Evolutionary conservation across 2,888 invertebrate species (phyloP), one percentile per base, ranked within the genome.

Genomic region (Orthonychiurus folsomi): DNA sequence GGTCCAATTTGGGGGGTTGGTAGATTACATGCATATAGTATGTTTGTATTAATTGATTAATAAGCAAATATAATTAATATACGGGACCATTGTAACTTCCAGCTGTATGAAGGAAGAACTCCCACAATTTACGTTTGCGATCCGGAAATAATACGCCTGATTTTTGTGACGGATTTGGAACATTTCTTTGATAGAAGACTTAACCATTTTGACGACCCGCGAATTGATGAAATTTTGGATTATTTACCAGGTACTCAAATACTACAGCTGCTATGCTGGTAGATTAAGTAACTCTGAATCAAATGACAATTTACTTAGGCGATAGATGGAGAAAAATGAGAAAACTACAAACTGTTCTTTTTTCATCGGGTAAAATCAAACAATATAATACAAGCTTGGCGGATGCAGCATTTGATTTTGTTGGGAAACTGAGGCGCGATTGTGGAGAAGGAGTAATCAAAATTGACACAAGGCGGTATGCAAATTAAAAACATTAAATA

Each of bases 321-420:
- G 63, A 66, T 26, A 70, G 66, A 53, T 70, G 70, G 70, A 66
- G 57, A 50, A 50, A 61, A 21, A 53, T 70, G 63, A 23, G 67
- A 56, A 58, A 60, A 53, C 25, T 66, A 21, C 63, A 66, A 53
- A 65, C 67, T 5, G 50, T 62, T 0, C 55, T 66, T 12, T 66
- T 66, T 50, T 62, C 65, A 18, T 48, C 58, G 1, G 50, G 37
- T 12, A 57, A 37, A 28, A n/a, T 58, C 3, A 62, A 62, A 23
- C 48, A 88, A 75, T 88, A 62, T 47, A 63, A 28, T 54, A 59
- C 47, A 21, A 58, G 56, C 23, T 48, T 66, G n/a, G 50, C 56
- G 20, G 60, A 63, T 15, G 63, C 63, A 5, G 66, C 66, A 27
- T 56, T 59, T 24, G 63, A 63, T 47, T 63, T 63, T 58, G 62